A percentile compares a stretch with the other conserved stretches of the same genome.
Conservation (phyloP, 2,797 vertebrate genomes). For the Microctenopoma stevenorrisi region DNA sequence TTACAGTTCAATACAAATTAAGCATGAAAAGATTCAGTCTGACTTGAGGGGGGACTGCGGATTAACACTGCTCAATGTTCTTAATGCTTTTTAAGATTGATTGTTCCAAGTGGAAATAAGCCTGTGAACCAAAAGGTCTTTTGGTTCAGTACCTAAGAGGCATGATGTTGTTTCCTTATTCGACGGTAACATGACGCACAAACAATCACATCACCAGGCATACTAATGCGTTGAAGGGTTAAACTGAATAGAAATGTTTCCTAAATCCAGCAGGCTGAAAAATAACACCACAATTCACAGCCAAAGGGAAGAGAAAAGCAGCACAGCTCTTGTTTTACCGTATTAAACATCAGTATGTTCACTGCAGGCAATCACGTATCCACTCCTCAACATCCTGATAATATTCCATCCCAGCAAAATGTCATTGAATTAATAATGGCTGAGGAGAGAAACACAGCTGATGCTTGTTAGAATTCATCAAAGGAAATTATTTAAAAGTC, state of each 20-base stretch:
- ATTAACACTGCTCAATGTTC: slow-evolving; percentile 67
- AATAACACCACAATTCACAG: slow-evolving; percentile 5
- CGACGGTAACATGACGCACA: slow-evolving; percentile 19
- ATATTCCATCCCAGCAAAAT: slow-evolving; percentile 69
- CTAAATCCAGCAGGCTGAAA: slow-evolving; percentile 16
- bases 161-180: slow-evolving; percentile 34
- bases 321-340: slow-evolving; percentile 24
- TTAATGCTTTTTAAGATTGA: slow-evolving; percentile 60
- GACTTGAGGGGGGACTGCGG: slow-evolving; percentile 61
- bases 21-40: slow-evolving; percentile 62
- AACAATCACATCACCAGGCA: slow-evolving; percentile 12
- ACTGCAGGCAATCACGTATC: slow-evolving; percentile 66
- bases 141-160: slow-evolving; percentile 6
- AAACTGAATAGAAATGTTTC: slow-evolving; percentile 30
- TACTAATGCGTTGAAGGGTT: slow-evolving; percentile 10
- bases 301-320: slow-evolving; percentile 21
- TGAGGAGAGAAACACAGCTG: slow-evolving; percentile 62
- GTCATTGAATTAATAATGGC: slow-evolving; percentile 77
- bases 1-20: slow-evolving; percentile 69
- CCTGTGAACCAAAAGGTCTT: slow-evolving; percentile 45
- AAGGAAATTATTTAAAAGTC: slow-evolving; percentile 71
- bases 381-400: slow-evolving; percentile 53
- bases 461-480: slow-evolving; percentile 72
- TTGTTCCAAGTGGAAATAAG: slow-evolving; percentile 50
- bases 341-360: slow-evolving; percentile 39